These are phyloP conservation scores for Amazona guildingii DNA, from an alignment of 2,113 vertebrate genomes.

Conservation along the genomic window DNA sequence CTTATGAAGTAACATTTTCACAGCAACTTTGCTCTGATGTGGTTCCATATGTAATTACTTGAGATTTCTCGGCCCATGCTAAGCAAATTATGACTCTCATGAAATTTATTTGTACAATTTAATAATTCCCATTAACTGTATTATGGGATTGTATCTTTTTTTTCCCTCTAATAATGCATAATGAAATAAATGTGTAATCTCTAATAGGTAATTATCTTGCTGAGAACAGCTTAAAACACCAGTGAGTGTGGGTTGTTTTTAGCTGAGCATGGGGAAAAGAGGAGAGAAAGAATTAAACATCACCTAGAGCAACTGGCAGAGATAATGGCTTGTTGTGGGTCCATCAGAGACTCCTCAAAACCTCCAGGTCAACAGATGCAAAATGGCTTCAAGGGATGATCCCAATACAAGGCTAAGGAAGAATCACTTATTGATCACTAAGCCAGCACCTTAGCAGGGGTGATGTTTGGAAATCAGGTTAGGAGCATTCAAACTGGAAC, in stretches of 20 bases:
- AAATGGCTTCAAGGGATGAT: background rate
- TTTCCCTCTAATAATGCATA: slow-evolving; percentile 1
- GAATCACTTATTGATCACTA: too few species aligned
- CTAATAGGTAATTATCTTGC: slow-evolving; percentile 29
- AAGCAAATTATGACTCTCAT: slow-evolving; percentile 25
- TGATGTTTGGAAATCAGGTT: background rate
- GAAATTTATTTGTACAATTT: slow-evolving; percentile 32
- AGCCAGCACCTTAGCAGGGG: background rate
- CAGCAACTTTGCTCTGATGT: background rate
- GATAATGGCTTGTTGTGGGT: background rate
- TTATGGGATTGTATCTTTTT: background rate
- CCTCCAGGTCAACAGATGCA: background rate
- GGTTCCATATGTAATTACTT: background rate
- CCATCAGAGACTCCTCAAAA: background rate
- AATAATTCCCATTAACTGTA: slow-evolving; percentile 37
- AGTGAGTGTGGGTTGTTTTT: background rate
- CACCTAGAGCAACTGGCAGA: background rate
- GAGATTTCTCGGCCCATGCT: slow-evolving; percentile 17
- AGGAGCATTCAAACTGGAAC: background rate
- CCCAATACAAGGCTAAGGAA: background rate
- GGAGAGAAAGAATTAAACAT: background rate
- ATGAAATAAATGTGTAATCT: slow-evolving; percentile 41
- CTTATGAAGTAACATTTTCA: background rate
- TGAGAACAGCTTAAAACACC: background rate
- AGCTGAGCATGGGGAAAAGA: background rate